Evolutionary conservation across 2,797 vertebrate genomes (phyloP).

Genomic region (Setipinna tenuifilis): DNA sequence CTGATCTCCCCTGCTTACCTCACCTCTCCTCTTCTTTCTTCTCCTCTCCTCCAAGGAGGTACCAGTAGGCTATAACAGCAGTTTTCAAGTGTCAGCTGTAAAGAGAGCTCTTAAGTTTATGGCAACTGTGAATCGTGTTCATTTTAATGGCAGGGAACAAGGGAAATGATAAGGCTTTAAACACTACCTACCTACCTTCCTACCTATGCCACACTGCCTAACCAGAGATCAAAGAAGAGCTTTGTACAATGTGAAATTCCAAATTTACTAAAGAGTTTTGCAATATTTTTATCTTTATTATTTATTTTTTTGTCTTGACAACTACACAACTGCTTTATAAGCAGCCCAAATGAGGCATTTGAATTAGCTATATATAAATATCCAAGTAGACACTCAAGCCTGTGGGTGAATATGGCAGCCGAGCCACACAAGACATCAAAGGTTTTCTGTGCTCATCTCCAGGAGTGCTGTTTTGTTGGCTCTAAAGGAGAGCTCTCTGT

Average conservation of each 20-base stretch:
- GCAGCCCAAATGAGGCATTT: slow-evolving; percentile 41
- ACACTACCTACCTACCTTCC: not conserved
- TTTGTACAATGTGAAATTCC: not conserved
- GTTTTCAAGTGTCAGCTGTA: slow-evolving; percentile 7
- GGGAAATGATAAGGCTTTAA: not conserved
- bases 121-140: not conserved
- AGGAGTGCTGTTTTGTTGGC: slow-evolving; percentile 20
- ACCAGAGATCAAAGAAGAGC: not conserved
- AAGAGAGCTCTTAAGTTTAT: not conserved
- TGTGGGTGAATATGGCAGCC: slow-evolving; percentile 25
- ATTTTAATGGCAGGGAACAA: not conserved
- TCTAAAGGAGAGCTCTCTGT: slow-evolving; percentile 34
- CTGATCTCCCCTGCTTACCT: no score
- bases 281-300: not conserved
- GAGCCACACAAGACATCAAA: slow-evolving; percentile 43
- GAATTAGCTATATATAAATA: slow-evolving; percentile 46
- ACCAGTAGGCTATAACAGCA: not conserved
- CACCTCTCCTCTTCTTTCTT: no score
- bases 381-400: slow-evolving; percentile 31
- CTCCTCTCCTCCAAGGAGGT: not conserved
- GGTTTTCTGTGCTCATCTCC: slow-evolving; percentile 36
- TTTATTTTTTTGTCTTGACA: not conserved
- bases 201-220: not conserved
- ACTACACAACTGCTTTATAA: slow-evolving; percentile 44
- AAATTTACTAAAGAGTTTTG: not conserved